phyloP scores from a whole-genome alignment of 2,797 vertebrate species.

The Amblyopsis hoosieri region DNA sequence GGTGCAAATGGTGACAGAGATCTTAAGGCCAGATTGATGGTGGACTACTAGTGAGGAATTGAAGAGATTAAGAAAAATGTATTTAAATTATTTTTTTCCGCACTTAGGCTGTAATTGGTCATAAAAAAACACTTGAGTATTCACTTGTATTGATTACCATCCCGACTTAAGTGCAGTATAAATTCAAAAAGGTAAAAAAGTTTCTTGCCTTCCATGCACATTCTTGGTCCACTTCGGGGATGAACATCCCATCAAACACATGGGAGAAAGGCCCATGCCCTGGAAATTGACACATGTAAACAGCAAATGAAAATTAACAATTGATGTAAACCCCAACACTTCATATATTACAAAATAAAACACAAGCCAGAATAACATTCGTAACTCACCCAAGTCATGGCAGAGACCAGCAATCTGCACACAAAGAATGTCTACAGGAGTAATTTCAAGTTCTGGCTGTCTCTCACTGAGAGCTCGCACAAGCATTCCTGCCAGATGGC shows the following conservation, averaged over 20 bases:
- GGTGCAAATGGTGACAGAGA: too few species aligned
- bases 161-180: too few species aligned
- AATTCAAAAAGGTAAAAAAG: neutral
- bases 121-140: too few species aligned
- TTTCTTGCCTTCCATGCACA: neutral
- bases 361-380: neutral
- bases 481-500: slow-evolving; percentile 83
- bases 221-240: neutral
- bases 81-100: too few species aligned
- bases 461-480: slow-evolving; percentile 74
- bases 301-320: neutral
- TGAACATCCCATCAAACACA: neutral
- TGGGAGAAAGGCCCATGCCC: neutral
- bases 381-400: slow-evolving; percentile 83
- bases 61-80: too few species aligned
- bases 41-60: too few species aligned
- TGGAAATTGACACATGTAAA: neutral
- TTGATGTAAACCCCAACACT: neutral
- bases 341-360: neutral
- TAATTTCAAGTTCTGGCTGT: slow-evolving; percentile 82
- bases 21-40: too few species aligned
- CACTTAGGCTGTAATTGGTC: too few species aligned
- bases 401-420: slow-evolving; percentile 89
- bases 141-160: too few species aligned
- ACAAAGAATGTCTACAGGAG: slow-evolving; percentile 80